Evolutionary conservation across 2,797 vertebrate genomes (phyloP), one percentile per base, ranked within the genome.

Genomic region (Diglossa cyanea): DNA sequence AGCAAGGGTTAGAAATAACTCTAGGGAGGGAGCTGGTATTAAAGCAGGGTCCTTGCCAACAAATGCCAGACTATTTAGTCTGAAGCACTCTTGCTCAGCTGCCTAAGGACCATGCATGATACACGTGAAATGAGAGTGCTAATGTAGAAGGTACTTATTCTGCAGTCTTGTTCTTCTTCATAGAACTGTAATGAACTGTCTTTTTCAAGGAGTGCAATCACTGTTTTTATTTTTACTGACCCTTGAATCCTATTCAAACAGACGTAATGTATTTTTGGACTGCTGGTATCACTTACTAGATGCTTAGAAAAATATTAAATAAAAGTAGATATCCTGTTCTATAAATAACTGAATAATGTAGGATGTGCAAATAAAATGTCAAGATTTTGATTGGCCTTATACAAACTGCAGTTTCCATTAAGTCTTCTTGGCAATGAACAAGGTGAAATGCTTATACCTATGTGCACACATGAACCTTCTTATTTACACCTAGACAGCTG

Each of bases 91-190:
- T 76, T 78, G 31, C 28, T 83, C 53, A 71, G 65, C 53, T 87
- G 35, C 5, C 1, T 71, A 77, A 95, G 67, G 35, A 71, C 68
- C 21, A 54, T 71, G 26, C 33, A 65, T 39, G 65, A 76, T 9
- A 68, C 25, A 80, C 45, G 47, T 70, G 65, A 91, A 95, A 95
- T 71, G 57, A 94, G 45, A 83, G 17, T 39, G 75, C 23, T 88
- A 90, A 92, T 70, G 62, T 58, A 92, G 78, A 78, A 86, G 65
- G 78, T 89, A 80, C 42, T 89, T 94, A 62, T 17, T 92, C 60
- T 88, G 55, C 40, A 60, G 33, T 66, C 57, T 63, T 60, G 31
- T 42, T 73, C 55, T 60, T 76, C 82, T 76, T 80, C 4, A 4
- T 6, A 61, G 55, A 80, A 68, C 50, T 75, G 51, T 48, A 91